Percentiles rank a stretch among this genome's conserved stretches.
These are phyloP conservation scores for Pachydiplax longipennis DNA, from an alignment of 2,888 invertebrate genomes.

Conservation along the genomic window DNA sequence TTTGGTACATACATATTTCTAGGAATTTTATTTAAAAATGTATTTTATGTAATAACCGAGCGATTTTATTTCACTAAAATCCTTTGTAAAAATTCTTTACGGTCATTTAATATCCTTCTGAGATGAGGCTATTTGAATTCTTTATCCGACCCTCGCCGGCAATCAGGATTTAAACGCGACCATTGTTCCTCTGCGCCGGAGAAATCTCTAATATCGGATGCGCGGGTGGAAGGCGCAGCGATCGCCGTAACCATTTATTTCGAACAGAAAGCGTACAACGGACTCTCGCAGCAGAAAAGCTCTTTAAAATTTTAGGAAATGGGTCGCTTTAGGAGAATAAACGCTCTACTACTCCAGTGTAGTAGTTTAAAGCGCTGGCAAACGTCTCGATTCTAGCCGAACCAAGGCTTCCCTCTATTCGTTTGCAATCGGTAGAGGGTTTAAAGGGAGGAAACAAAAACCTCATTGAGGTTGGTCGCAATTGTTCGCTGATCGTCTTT, in stretches of 20 bases:
- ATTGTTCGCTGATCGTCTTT: conserved; percentile 44
- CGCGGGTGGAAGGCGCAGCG: background rate
- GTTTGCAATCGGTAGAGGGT: background rate
- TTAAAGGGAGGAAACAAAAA: background rate
- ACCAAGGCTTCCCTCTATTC: background rate
- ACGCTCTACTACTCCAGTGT: background rate
- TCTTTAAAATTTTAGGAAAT: conserved; percentile 14
- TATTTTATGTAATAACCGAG: no score
- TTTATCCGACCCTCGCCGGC: no score
- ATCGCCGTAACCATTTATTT: background rate
- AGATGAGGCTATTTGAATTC: no score
- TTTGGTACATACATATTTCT: no score
- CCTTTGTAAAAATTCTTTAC: no score
- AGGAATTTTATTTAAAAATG: no score
- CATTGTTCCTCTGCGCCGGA: no score
- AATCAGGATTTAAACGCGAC: no score
- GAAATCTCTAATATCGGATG: no score
- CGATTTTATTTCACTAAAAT: no score
- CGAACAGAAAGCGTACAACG: background rate
- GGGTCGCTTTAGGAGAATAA: conserved; percentile 28
- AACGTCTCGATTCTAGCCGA: conserved; percentile 8
- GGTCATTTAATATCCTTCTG: no score
- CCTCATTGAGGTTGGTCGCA: conserved; percentile 42
- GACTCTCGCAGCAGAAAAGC: background rate
- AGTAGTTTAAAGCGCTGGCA: conserved; percentile 1